Evolutionary conservation across 2,797 vertebrate species (phyloP).

Genomic region (Silurus aristotelis): DNA sequence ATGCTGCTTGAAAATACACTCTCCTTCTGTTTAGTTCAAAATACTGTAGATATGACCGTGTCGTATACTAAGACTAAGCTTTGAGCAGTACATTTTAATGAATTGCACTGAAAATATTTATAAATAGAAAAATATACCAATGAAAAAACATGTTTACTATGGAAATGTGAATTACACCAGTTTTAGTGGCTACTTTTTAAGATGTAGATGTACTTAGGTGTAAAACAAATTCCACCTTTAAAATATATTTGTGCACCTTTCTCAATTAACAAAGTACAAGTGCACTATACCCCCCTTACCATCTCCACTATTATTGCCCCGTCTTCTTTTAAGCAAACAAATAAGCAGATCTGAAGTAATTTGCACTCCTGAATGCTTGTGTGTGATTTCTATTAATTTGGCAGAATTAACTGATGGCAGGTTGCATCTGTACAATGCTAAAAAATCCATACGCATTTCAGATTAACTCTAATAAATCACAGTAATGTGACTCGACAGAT

Average conservation of each 20-base stretch:
- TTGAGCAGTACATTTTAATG: background rate
- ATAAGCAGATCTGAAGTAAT: background rate
- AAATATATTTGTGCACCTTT: background rate
- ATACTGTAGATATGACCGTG: background rate
- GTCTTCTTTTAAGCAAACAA: background rate
- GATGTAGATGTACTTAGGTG: background rate
- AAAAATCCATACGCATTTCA: slow-evolving; percentile 7
- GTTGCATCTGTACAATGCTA: slow-evolving; percentile 6
- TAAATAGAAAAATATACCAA: background rate
- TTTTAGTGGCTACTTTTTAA: background rate
- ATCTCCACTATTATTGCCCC: no score
- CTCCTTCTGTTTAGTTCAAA: background rate
- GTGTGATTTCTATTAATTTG: background rate
- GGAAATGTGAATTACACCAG: background rate
- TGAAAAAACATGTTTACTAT: background rate
- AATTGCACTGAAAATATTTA: background rate
- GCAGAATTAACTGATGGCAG: background rate
- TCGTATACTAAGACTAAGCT: background rate
- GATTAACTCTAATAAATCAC: slow-evolving; percentile 24
- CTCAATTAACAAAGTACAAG: background rate
- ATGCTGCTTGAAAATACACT: background rate
- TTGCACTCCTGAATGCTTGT: slow-evolving; percentile 1
- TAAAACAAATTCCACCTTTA: background rate
- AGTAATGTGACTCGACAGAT: background rate
- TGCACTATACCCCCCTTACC: background rate